Evolutionary conservation across 2,888 invertebrate genomes (phyloP), one percentile per base, ranked within the genome.

Genomic region (Eudemis profundana): DNA sequence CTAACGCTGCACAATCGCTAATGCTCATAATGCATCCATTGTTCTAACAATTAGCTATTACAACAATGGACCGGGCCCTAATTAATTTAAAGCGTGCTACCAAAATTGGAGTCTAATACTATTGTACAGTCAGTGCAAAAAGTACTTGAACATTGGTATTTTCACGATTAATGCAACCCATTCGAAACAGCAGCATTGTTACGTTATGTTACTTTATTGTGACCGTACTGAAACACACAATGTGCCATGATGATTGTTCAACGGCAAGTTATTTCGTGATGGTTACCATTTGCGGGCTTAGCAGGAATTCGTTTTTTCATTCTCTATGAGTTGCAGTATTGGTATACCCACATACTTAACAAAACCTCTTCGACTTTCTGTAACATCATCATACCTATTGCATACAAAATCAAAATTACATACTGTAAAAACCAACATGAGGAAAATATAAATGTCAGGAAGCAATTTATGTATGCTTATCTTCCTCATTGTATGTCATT

Each of bases 1-100:
- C 54, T 76, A 75, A 70, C 63, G 70, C 70, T 72, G 69, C 73
- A 79, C 79, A 81, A 82, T 76, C 59, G 68, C 67, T 68, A 64
- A 60, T 53, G 68, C 54, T 65, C 61, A 62, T 38, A 57, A 64
- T 64, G 56, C 54, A 59, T 54, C 54, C 54, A 61, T 65, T 65
- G 64, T 65, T 46, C 19, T 27, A 65, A 65, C 36, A 65, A 65
- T 65, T 65, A 59, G 36, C 17, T n/a, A 38, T 47, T 19, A 27
- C 42, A 50, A 65, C 51, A 44, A 61, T 44, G 49, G 47, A 17
- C 53, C 38, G 10, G 17, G 38, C 51, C 15, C 27, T 44, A 65
- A 59, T 65, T 59, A 59, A 59, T 59, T 59, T 65, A 46, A 42
- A n/a, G 63, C 40, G 19, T n/a, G 40, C 49, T 50, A 36, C 42